A percentile compares a stretch with the other conserved stretches of the same genome.
Conservation (phyloP, 2,888 invertebrate species). For the Holacanthella duospinosa region DNA sequence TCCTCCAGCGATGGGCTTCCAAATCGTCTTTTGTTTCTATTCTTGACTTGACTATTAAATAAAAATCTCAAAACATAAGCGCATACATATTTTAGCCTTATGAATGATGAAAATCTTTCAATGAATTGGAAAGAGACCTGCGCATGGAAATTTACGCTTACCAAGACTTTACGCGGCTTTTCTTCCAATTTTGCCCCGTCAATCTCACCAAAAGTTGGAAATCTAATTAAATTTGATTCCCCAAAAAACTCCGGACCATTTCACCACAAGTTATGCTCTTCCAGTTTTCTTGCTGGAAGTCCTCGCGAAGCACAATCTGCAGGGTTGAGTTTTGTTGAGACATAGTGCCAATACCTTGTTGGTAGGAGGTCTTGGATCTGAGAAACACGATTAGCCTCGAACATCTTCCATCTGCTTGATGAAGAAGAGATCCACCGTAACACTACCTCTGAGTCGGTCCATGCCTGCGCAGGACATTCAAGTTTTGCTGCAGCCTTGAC, state of each 20-base stretch:
- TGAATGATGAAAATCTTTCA: background rate
- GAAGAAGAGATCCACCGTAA: conserved; percentile 20
- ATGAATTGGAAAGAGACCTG: background rate
- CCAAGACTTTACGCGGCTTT: no score
- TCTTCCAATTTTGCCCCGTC: no score
- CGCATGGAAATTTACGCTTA: no score
- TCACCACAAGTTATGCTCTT: conserved; percentile 7
- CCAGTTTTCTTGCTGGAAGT: background rate
- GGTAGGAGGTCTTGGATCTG: no score
- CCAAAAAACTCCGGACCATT: conserved; percentile 8
- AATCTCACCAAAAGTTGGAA: no score
- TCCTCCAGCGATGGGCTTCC: no score
- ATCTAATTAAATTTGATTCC: no score
- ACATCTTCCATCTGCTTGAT: conserved; percentile 21
- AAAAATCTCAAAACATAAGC: background rate
- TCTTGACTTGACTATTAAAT: no score
- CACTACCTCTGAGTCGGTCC: conserved; percentile 19
- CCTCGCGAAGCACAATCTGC: conserved; percentile 13
- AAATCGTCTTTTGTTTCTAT: no score
- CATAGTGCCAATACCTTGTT: conserved; percentile 23
- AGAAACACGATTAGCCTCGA: no score
- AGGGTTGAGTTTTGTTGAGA: conserved; percentile 5
- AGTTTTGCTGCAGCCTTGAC: background rate
- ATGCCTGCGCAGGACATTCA: background rate
- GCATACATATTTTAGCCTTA: background rate